Conservation (phyloP, 2,113 vertebrate species). For the Grammomys dolichurus region DNA sequence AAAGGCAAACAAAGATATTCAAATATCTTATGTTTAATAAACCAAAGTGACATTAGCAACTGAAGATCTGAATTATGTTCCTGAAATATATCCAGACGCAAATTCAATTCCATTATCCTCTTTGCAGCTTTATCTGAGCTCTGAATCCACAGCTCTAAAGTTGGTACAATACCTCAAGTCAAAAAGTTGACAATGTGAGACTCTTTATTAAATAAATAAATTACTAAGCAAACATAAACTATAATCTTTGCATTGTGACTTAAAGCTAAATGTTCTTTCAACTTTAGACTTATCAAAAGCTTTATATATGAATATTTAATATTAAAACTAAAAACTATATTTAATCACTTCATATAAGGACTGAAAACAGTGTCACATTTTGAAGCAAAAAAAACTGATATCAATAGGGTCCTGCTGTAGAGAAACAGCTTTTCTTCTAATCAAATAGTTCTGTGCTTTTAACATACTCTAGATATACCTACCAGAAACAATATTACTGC, state of each 20-base stretch:
- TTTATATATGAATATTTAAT: constrained; percentile 48
- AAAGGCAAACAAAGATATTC: constrained; percentile 62
- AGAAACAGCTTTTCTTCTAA: constrained; percentile 59
- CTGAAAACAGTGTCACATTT: constrained; percentile 56
- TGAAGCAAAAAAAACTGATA: constrained; percentile 44
- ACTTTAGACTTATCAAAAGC: constrained; percentile 30
- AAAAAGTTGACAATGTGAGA: constrained; percentile 32
- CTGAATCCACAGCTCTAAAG: constrained; percentile 35
- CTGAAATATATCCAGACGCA: constrained; percentile 42
- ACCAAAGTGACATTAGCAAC: constrained; percentile 67
- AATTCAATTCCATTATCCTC: constrained; percentile 19
- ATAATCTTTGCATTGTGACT: constrained; percentile 50
- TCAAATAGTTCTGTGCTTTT: background rate
- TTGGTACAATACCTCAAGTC: background rate
- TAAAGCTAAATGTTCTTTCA: constrained; percentile 39
- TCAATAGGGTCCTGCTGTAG: constrained; percentile 52
- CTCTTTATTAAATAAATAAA: constrained; percentile 63
- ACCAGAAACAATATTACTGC: constrained; percentile 98
- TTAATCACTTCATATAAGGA: constrained; percentile 26
- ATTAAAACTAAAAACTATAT: constrained; percentile 57
- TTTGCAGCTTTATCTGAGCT: background rate
- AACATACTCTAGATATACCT: constrained; percentile 78
- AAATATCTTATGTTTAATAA: constrained; percentile 67
- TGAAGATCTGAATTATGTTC: constrained; percentile 35
- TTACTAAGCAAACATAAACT: background rate